A percentile compares a stretch with the other conserved stretches of the same genome.
Conservation (phyloP, 2,888 invertebrate genomes). For the Ormyrus nitidulus region DNA sequence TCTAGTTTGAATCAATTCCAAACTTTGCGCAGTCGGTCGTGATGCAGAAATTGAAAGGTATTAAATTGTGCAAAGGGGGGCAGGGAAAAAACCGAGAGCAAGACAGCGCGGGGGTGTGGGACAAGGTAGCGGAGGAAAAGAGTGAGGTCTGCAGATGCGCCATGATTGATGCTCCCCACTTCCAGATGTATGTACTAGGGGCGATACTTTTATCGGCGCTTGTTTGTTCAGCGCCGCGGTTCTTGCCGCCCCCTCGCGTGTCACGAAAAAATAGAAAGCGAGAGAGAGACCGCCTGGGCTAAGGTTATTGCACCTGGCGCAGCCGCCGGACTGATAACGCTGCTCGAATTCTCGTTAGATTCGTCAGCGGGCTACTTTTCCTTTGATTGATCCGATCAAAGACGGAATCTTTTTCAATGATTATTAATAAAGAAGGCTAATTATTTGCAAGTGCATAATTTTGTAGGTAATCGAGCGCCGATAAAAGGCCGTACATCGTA, state of each 20-base stretch:
- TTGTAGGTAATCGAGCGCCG: too few relatives aligned
- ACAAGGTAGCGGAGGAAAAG: slow-evolving; percentile 54
- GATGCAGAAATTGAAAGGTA: slow-evolving; percentile 42
- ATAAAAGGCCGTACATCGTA: too few relatives aligned
- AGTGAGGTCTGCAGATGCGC: slow-evolving; percentile 72
- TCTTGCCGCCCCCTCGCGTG: slow-evolving; percentile 31
- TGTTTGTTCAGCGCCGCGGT: slow-evolving; percentile 72
- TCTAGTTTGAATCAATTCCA: too few relatives aligned
- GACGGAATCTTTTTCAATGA: too few relatives aligned
- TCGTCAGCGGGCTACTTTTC: too few relatives aligned
- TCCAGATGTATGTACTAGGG: slow-evolving; percentile 74
- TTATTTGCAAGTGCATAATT: too few relatives aligned
- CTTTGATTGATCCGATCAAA: too few relatives aligned
- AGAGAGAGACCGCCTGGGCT: neutral
- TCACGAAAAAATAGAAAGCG: slow-evolving; percentile 34
- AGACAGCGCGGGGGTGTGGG: slow-evolving; percentile 15
- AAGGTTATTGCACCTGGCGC: slow-evolving; percentile 49
- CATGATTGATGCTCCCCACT: slow-evolving; percentile 75
- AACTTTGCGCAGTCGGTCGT: too few relatives aligned
- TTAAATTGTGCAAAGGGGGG: slow-evolving; percentile 17
- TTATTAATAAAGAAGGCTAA: too few relatives aligned
- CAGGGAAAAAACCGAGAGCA: slow-evolving; percentile 52
- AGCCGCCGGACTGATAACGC: too few relatives aligned
- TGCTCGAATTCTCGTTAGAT: too few relatives aligned
- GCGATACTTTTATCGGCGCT: slow-evolving; percentile 73